Base-by-base conservation (phyloP, 1,140 invertebrate species). In the Pseudomyrmex dendroicus region DNA sequence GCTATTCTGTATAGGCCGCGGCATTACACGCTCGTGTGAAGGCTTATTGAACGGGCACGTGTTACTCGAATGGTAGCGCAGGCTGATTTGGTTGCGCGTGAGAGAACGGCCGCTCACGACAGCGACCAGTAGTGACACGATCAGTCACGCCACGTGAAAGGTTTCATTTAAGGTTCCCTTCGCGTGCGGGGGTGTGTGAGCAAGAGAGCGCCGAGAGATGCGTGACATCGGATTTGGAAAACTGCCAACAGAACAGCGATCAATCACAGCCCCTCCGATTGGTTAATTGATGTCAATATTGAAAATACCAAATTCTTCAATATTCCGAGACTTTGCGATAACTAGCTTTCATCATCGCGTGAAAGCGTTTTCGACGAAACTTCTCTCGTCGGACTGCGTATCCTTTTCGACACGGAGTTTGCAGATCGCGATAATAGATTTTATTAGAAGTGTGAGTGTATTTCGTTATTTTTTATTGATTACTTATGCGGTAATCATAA, bases 81-180 rank as follows among this genome's bases (percentile, higher is more conserved):
- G 66, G 48, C 56, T n/a, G 66, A 59, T 80, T 72, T 50, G 56
- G 10, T n/a, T 10, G 54, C 35, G 13, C 52, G 13, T 17, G n/a
- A 17, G 22, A 13, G 20, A 70, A 44, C 35, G 70, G 8, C 56
- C n/a, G 50, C 48, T 35, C 54, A 15, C 68, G 48, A 68, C 54
- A 50, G 13, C 20, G 17, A 25, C 7, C 15, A 9, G 35, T 35
- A 35, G 57, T 17, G 66, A 72, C 50, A 56, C 13, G 54, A 66
- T 80, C 66, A 20, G 52, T 72, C 54, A 80, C 74, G 50, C 35
- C 25, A 17, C 52, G 64, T 78, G 12, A 78, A 78, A 48, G 76
- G 15, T 78, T 70, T 78, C 76, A 59, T 70, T 70, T 70, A 59
- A 70, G 76, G 64, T 50, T 35, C 25, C 50, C 54, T n/a, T 78